Percentiles rank a stretch among this genome's conserved stretches.
Evolutionary conservation across 2,797 vertebrate species (phyloP).

Genomic region (Danio choprae): DNA sequence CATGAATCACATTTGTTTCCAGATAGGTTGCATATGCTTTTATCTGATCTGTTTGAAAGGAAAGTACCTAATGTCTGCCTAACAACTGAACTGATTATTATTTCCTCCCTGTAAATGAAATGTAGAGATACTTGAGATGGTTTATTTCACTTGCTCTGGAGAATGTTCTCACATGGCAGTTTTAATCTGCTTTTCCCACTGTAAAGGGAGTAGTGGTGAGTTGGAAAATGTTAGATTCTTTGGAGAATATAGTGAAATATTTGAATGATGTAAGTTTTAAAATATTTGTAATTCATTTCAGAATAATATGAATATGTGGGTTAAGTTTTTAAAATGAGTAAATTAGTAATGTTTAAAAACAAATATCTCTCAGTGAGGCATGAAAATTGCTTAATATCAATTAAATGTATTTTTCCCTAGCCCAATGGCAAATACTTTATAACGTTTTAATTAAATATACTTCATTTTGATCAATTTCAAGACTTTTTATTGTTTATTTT

Average conservation of each 20-base stretch:
- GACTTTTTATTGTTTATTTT: too few relatives aligned
- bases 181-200: constrained; percentile 11
- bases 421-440: too few relatives aligned
- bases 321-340: too few relatives aligned
- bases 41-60: background rate
- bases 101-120: constrained; percentile 2
- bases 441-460: too few relatives aligned
- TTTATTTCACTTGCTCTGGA: constrained; percentile 24
- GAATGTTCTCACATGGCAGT: constrained; percentile 16
- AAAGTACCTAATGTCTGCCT: background rate
- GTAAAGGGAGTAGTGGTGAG: background rate
- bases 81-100: background rate
- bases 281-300: too few relatives aligned
- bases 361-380: too few relatives aligned
- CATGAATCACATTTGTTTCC: background rate
- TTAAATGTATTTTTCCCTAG: too few relatives aligned
- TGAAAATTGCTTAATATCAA: too few relatives aligned
- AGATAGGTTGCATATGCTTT: background rate
- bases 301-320: too few relatives aligned
- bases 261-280: too few relatives aligned
- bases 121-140: background rate
- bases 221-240: background rate
- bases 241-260: background rate
- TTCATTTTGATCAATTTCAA: too few relatives aligned
- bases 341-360: too few relatives aligned